Evolutionary conservation across 2,797 vertebrate genomes (phyloP), one percentile per base, ranked within the genome.

Genomic region (Sciurus carolinensis): DNA sequence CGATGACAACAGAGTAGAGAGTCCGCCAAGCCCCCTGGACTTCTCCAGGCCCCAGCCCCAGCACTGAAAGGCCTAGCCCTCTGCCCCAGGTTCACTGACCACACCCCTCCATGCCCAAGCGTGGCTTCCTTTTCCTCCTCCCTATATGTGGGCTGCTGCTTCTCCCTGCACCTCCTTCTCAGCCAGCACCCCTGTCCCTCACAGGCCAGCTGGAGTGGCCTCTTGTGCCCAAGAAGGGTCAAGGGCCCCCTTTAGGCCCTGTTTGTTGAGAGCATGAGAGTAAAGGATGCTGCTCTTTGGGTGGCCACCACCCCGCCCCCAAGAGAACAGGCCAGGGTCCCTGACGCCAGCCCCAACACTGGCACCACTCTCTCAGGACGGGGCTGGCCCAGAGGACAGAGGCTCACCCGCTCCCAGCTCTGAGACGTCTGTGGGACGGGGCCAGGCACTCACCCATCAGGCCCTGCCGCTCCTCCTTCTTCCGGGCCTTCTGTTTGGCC

Each of bases 401-500:
- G 24, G 84, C 28, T 24, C 64, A 28, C 7, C 1, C 1, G 3
- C 3, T 44, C 44, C 33, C 17, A 15, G 47, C n/a, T 18, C 75
- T 3, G 39, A 39, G 39, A 39, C n/a, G 8, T 26, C 42, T 28
- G 36, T 3, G 47, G 42, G 52, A 47, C 0, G 12, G 13, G 36
- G 79, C 47, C 39, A 39, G 39, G 36, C 17, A 97, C 99, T 99
- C 98, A 99, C 99, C 99, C 98, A 99, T 98, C 97, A 99, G 98
- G 97, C 98, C 99, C 97, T 99, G 99, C 90, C 99, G 98, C 93
- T 99, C 99, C 98, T 99, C 99, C 96, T 99, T 99, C 98, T 99
- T 99, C 95, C 99, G 98, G 0, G 99, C 99, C 87, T 99, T 99
- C 98, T 99, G 99, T 97, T 99, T 99, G 91, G 99, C 99, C 97